Evolutionary conservation across 2,888 invertebrate genomes (phyloP), one percentile per base, ranked within the genome.

Genomic region (Dicranocentrus wangi): DNA sequence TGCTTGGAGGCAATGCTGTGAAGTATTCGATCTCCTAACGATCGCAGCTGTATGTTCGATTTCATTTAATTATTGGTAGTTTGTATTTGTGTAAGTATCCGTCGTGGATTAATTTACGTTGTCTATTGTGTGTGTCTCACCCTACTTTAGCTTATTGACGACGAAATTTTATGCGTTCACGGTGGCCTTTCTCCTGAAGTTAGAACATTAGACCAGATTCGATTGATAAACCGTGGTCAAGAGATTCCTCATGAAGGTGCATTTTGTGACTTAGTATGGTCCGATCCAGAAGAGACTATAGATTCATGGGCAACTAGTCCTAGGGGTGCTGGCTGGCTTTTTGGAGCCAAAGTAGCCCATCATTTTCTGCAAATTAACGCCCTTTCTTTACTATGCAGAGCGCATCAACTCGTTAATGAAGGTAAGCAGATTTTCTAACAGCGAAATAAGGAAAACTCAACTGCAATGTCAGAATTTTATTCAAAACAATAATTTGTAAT

Each of bases 201-300:
- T 88, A 95, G 94, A 88, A 97, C 98, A 81, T 91, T 99, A 86
- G 99, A 99, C 90, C 97, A 99, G 91, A 97, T 99, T 88, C 92
- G 97, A 87, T 94, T 94, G 87, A 95, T 99, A 88, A 96, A 98
- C 88, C 93, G 99, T 87, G 97, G 98, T 89, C 96, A 96, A 89
- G 98, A 99, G 91, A 98, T 99, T 88, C 99, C 99, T 55, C 97
- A 98, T 88, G 17, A 80, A 90, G 90, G 99, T 83, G 95, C 97
- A 65, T 97, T 98, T 89, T 98, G 99, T 92, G 99, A 99, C 92
- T 91, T 99, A 86, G 94, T 99, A 69, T 99, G 99, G 99, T 99
- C 99, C 2, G 99, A 99, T 90, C 99, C 99, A 39, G 98, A 99
- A 88, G 98, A 99, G 88, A 80, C 79, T 63, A 94, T 98, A 75